A percentile compares a stretch with the other conserved stretches of the same genome.
phyloP scores from a whole-genome alignment of 1,140 invertebrate species.

The Littorina saxatilis region DNA sequence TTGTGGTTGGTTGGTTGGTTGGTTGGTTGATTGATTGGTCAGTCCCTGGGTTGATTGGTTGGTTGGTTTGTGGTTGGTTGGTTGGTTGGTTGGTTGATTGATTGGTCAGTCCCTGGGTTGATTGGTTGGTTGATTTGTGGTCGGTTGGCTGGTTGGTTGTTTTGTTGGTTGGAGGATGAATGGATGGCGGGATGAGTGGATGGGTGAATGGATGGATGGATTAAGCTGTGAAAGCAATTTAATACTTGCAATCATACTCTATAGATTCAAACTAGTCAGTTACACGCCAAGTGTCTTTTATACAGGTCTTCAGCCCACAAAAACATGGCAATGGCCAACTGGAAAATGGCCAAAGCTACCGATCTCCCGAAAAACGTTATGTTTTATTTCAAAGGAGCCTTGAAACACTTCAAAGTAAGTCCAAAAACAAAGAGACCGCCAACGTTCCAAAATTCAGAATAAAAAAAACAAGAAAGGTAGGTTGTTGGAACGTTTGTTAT shows the following conservation, averaged over 20 bases:
- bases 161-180: neutral
- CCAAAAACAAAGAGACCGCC: no score
- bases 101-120: no score
- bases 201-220: neutral
- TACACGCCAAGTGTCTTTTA: neutral
- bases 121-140: no score
- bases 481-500: no score
- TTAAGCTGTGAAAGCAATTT: neutral
- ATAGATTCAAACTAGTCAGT: no score
- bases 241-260: neutral
- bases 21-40: no score
- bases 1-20: no score
- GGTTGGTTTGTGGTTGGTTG: no score
- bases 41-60: neutral
- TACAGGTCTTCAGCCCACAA: slow-evolving; percentile 51
- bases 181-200: neutral
- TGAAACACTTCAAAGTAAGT: slow-evolving; percentile 48
- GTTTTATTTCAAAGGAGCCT: slow-evolving; percentile 50
- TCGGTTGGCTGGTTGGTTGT: no score
- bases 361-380: neutral
- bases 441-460: no score
- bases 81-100: no score
- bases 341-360: slow-evolving; percentile 44
- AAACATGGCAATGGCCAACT: slow-evolving; percentile 55
- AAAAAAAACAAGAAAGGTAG: no score